Conservation (phyloP, 2,113 vertebrate genomes). For the Strix uralensis region DNA sequence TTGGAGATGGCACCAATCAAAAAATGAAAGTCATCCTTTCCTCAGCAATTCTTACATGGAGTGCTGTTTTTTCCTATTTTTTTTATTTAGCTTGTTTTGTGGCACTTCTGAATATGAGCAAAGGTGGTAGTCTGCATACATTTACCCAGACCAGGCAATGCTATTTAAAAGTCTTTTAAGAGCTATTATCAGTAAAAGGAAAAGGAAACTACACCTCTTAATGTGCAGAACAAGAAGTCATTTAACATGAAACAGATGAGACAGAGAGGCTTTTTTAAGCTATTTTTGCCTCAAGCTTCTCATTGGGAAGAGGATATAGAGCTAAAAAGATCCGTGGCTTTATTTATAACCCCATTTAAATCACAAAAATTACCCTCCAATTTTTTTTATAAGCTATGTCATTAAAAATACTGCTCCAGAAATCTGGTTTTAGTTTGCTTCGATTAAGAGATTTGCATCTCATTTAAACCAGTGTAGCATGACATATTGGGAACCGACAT, state of each 20-base stretch:
- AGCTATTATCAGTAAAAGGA: neutral
- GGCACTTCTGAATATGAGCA: neutral
- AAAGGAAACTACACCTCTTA: neutral
- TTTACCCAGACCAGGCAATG: neutral
- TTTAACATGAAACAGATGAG: constrained; percentile 23
- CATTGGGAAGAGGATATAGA: neutral
- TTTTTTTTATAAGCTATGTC: neutral
- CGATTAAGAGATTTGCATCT: neutral
- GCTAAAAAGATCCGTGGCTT: constrained; percentile 2
- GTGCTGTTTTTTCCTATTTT: neutral
- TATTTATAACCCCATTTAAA: constrained; percentile 41
- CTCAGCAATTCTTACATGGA: neutral
- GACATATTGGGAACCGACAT: neutral
- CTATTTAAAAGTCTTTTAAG: constrained; percentile 9
- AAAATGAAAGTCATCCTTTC: neutral
- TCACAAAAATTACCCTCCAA: neutral
- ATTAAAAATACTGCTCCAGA: neutral
- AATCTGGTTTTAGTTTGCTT: neutral
- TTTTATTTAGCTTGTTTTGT: neutral
- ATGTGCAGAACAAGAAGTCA: neutral
- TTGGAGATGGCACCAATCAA: neutral
- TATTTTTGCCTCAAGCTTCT: constrained; percentile 26
- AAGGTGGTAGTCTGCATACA: neutral
- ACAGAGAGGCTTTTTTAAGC: neutral
- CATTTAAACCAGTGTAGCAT: neutral